Percentiles rank a stretch among this genome's conserved stretches.
Evolutionary conservation across 2,888 invertebrate genomes (phyloP).

Genomic region (Lasioglossum figueresi): DNA sequence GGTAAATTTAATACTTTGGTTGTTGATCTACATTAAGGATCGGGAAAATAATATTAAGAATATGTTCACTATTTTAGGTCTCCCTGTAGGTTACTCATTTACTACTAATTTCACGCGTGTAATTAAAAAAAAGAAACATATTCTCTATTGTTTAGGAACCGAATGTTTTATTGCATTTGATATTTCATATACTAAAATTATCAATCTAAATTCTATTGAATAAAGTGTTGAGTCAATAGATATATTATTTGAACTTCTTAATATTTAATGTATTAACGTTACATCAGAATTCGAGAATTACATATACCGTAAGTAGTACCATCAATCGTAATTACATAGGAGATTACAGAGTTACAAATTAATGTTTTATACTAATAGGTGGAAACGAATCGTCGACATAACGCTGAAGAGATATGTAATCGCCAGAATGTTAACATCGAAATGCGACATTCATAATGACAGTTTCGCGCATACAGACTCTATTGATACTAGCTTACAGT

Average conservation of each 20-base stretch:
- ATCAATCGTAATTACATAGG: conserved; percentile 13
- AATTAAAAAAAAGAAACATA: not conserved
- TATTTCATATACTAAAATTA: not conserved
- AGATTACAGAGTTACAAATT: conserved; percentile 22
- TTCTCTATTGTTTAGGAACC: not conserved
- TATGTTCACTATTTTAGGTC: not conserved
- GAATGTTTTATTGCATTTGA: not conserved
- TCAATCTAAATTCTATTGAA: not conserved
- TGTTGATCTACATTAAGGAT: not conserved
- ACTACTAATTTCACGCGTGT: not conserved
- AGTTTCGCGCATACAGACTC: conserved; percentile 15
- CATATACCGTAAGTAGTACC: conserved; percentile 26
- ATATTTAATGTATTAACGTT: conserved; percentile 33
- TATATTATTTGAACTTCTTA: conserved; percentile 15
- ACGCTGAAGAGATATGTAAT: conserved; percentile 2
- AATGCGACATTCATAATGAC: conserved; percentile 31
- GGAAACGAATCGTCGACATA: conserved; percentile 21
- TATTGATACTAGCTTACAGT: conserved; percentile 21
- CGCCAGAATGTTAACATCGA: conserved; percentile 13
- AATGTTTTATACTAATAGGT: conserved; percentile 21
- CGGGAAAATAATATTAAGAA: not conserved
- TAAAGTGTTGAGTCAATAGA: conserved; percentile 12
- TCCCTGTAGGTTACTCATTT: not conserved
- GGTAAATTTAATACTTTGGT: conserved; percentile 18
- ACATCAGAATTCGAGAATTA: conserved; percentile 33